Evolutionary conservation across 2,888 invertebrate genomes (phyloP).

Genomic region (Rhodophaea formosa): DNA sequence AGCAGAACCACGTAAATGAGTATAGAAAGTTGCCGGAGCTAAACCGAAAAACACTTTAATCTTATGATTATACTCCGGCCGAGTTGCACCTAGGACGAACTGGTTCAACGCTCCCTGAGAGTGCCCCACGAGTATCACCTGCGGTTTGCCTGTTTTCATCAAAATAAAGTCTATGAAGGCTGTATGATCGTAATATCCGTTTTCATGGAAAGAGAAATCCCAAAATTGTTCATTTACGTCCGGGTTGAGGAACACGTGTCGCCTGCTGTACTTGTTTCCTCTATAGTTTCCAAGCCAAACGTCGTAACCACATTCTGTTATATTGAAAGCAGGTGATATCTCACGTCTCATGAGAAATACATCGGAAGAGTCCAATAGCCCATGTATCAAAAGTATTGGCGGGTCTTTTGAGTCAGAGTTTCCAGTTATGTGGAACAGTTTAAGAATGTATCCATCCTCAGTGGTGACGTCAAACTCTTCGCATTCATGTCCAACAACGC

Average conservation of each 20-base stretch:
- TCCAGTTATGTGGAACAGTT: not conserved
- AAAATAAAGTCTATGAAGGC: not conserved
- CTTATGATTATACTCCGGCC: not conserved
- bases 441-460: not conserved
- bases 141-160: not conserved
- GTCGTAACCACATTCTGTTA: not conserved
- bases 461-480: not conserved
- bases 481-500: not conserved
- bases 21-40: not conserved
- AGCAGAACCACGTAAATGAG: not conserved
- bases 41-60: not conserved
- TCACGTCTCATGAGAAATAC: not conserved
- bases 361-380: not conserved
- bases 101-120: not conserved
- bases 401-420: not conserved
- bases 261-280: slow-evolving; percentile 5
- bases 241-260: not conserved
- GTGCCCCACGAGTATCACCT: not conserved
- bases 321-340: not conserved
- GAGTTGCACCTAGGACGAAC: not conserved
- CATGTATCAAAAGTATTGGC: slow-evolving; percentile 3
- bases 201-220: slow-evolving; percentile 2
- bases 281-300: not conserved
- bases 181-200: not conserved
- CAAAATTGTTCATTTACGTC: not conserved